phyloP scores from a whole-genome alignment of 1,140 invertebrate genomes.

The Pseudomyrmex gracilis region DNA sequence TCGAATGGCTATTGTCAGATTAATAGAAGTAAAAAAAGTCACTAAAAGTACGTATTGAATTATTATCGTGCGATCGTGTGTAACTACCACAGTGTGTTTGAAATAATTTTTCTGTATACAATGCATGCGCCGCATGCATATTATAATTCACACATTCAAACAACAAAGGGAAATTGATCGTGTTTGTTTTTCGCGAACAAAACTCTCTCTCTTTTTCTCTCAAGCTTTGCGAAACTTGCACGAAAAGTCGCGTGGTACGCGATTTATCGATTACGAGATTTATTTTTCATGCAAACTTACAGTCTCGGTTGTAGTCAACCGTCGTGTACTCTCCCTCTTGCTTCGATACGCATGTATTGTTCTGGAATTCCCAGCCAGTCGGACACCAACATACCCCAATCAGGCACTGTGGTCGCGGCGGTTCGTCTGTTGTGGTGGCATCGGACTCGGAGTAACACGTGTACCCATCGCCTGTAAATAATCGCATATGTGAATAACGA shows the following conservation, averaged over 20 bases:
- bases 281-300: constrained; percentile 69
- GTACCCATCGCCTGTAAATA: constrained; percentile 88
- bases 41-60: background rate
- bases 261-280: background rate
- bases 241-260: background rate
- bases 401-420: constrained; percentile 84
- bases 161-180: background rate
- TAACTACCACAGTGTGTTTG: background rate
- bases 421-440: constrained; percentile 78
- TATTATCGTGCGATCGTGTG: constrained; percentile 2
- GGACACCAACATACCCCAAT: constrained; percentile 87
- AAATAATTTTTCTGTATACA: background rate
- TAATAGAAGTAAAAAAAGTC: too few species aligned
- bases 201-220: background rate
- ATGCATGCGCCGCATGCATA: constrained; percentile 24
- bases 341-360: constrained; percentile 77
- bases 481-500: constrained; percentile 50
- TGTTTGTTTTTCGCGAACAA: background rate
- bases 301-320: constrained; percentile 63
- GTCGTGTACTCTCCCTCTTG: constrained; percentile 61
- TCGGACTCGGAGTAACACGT: constrained; percentile 84
- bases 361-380: constrained; percentile 76
- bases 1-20: too few species aligned
- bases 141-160: constrained; percentile 17
- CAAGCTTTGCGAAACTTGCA: background rate